Evolutionary conservation across 2,888 invertebrate species (phyloP), one percentile per base, ranked within the genome.

Genomic region (Drosophila monieri): DNA sequence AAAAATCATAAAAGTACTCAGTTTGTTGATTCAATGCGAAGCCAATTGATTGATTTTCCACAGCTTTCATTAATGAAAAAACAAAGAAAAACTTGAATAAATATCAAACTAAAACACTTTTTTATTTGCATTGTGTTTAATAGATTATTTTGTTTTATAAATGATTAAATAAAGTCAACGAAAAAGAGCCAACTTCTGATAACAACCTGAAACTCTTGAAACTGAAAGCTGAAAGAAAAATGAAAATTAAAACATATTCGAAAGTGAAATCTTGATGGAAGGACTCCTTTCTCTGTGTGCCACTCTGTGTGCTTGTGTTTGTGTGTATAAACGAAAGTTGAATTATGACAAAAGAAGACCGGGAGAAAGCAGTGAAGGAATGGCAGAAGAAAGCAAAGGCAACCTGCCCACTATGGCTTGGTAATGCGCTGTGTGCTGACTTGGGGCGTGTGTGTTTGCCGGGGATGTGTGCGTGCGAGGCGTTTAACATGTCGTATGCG

Each of bases 401-500:
- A 76, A 65, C 54, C 71, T 61, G 66, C 60, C 65, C 76, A 78
- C 75, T 72, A 77, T 75, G 64, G 72, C 58, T 74, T 78, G 83
- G 78, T 84, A 84, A 83, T 83, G 85, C 74, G 85, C 74, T 66
- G 67, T 70, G 70, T 64, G 66, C 65, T 65, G 75, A 72, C 79
- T 74, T 56, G 30, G 43, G 57, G 60, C 56, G 68, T 62, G 67
- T 74, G 70, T 74, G 70, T 62, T 72, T 72, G 53, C 58, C 37
- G 23, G 58, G 59, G 32, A 5, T 37, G 54, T 59, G 76, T 61
- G 71, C 74, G 72, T 79, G 68, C 66, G 62, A 59, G 79, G 72
- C 80, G 78, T 76, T 84, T 75, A 80, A 76, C 84, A 80, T 85
- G 85, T 80, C 84, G 85, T 84, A 84, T 84, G 80, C 78, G 85